Base-by-base conservation (phyloP, 35 echinoderm and acorn worm genomes). In the Patiria miniata region DNA sequence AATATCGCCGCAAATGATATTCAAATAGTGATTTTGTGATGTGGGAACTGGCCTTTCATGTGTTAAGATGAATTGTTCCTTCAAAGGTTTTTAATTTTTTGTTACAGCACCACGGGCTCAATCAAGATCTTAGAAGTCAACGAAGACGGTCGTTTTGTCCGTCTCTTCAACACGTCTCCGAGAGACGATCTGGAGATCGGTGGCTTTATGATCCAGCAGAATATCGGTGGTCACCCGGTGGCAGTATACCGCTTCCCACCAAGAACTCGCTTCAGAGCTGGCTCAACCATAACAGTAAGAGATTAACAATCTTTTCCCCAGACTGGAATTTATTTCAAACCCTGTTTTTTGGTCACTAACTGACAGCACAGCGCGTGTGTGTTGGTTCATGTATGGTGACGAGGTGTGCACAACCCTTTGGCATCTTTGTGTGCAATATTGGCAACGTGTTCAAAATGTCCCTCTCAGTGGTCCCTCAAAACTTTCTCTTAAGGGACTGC, bases 191-290 rank as follows among this genome's bases (percentile, higher is more conserved):
- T 92, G 12, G 93, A 99, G 53, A 55, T 99, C 9, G 96, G 96
- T 37, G 96, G 96, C 23, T 99, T 82, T 37, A 89, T 95, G 83
- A 95, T 99, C 37, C 96, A 99, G 80, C 96, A 99, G 87, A 99
- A 99, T 58, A 84, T 99, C 16, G 96, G 96, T 17, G 96, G 96
- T 30, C 96, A 99, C 78, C 96, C 96, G 6, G 96, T 99, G 6
- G 96, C 96, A 4, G 93, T 99, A 16, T 99, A 95, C 60, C 81
- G 96, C 15, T 99, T 99, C 81, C 85, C 93, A 37, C 96, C 96
- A 8, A 56, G 96, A 33, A 95, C 96, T 44, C 84, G 86, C 40
- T 95, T 94, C 40, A 92, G 90, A 52, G 80, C 93, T 40, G 89
- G 86, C 3, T 91, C 92, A 40, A 89, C 89, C 6, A 87, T 95